Evolutionary conservation across 2,888 invertebrate species (phyloP), one percentile per base, ranked within the genome.

Genomic region (Andricus quercusramuli): DNA sequence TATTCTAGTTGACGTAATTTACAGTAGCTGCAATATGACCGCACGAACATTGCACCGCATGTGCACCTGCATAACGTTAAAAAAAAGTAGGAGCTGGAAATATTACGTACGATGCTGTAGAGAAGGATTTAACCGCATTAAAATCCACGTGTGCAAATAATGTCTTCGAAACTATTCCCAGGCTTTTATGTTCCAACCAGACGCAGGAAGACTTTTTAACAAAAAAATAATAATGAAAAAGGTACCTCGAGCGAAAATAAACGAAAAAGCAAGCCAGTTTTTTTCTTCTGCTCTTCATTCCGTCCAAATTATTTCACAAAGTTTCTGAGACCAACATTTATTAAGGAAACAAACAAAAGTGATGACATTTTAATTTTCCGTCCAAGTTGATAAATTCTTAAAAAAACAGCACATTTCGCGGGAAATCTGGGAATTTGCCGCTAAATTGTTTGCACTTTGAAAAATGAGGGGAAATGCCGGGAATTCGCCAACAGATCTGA

Each of bases 131-230:
- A 56, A 68, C 64, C 70, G 62, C 32, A 81, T 82, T 80, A 32
- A 78, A 78, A 80, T 80, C 66, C 56, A 64, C 64, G 64, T 79
- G 62, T 79, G 67, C 64, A 80, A 81, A 78, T 80, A 80, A 83
- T 79, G 59, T 78, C 79, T 51, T 56, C 77, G 68, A 81, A 81
- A 41, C 59, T 74, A 74, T 74, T 74, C 51, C 51, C 51, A 74
- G 32, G 47, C 51, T 47, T 74, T 74, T 25, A 56, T 37, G n/a
- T 20, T 17, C 29, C 44, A 70, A 20, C 29, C 25, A 29, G 32
- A 32, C 13, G 25, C 20, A 20, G 51, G 32, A 56, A 70, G 15
- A 51, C n/a, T 29, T 17, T 56, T 56, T 11, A 56, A n/a, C 0
- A 56, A 56, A 56, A 22, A 56, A 56, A 56, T 22, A 56, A 56